Conservation (phyloP, 2,113 vertebrate genomes). For the Polypterus bichir region DNA sequence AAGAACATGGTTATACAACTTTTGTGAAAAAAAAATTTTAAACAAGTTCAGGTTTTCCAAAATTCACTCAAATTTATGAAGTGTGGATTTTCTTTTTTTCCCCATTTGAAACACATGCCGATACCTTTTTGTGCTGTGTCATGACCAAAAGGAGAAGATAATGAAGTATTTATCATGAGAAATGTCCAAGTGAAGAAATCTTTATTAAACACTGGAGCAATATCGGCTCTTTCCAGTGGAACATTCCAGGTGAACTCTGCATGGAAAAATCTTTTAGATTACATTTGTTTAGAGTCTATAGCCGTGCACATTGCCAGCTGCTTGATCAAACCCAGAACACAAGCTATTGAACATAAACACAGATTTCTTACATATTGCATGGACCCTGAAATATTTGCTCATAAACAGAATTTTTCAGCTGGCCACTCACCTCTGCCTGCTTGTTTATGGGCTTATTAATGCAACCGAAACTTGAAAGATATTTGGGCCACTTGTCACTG, state of each 20-base stretch:
- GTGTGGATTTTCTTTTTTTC: neutral
- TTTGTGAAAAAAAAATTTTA: slow-evolving; percentile 4
- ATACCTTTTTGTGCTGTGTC: too few relatives aligned
- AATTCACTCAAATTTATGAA: slow-evolving; percentile 6
- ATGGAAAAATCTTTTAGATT: slow-evolving; percentile 31
- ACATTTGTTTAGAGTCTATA: slow-evolving; percentile 27
- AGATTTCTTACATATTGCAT: slow-evolving; percentile 9
- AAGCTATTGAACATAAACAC: slow-evolving; percentile 30
- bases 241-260: slow-evolving; percentile 20
- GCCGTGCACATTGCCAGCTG: slow-evolving; percentile 22
- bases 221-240: slow-evolving; percentile 15
- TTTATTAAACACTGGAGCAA: slow-evolving; percentile 33
- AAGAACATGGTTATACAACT: neutral
- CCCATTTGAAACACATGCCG: too few relatives aligned
- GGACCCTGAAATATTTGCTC: neutral
- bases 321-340: slow-evolving; percentile 32
- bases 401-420: neutral
- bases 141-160: slow-evolving; percentile 18
- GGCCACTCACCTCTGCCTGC: too few relatives aligned
- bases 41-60: slow-evolving; percentile 1
- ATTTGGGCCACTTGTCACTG: neutral
- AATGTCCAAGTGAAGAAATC: slow-evolving; percentile 32
- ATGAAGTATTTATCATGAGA: slow-evolving; percentile 33
- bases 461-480: neutral
- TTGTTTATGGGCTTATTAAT: too few relatives aligned